Evolutionary conservation across 2,797 vertebrate genomes (phyloP).

Genomic region (Hipposideros larvatus): DNA sequence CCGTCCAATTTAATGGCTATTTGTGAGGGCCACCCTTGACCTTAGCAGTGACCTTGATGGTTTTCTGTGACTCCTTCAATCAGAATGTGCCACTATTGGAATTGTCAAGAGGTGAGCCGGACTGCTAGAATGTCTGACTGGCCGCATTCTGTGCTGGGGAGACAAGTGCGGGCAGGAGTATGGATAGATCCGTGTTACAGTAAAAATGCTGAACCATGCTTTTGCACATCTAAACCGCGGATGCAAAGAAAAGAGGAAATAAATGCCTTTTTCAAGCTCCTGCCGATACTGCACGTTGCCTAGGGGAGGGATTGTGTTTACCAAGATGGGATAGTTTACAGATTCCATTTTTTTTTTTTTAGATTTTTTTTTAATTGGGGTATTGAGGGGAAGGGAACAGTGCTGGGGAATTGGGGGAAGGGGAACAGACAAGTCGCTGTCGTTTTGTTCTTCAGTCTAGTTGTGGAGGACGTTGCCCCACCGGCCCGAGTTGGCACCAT

Average conservation of each 20-base stretch:
- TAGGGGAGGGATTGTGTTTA: slow-evolving; percentile 51
- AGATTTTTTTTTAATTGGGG: too few relatives aligned
- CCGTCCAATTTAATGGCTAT: neutral
- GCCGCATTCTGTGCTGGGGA: neutral
- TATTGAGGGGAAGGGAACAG: too few relatives aligned
- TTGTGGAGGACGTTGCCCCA: too few relatives aligned
- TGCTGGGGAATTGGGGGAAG: too few relatives aligned
- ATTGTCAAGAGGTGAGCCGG: neutral
- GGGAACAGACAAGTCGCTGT: too few relatives aligned
- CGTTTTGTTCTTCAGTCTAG: too few relatives aligned
- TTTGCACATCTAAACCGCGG: slow-evolving; percentile 42
- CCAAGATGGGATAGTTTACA: slow-evolving; percentile 63
- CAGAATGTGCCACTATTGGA: neutral
- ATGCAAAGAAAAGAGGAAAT: slow-evolving; percentile 51
- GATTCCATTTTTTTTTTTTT: neutral
- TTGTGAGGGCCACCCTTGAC: neutral
- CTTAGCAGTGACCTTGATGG: neutral
- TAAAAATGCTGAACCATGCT: slow-evolving; percentile 56
- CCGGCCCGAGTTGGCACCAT: too few relatives aligned
- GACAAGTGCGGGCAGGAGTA: neutral
- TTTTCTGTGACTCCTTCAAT: neutral
- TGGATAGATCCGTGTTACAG: neutral
- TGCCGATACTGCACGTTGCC: slow-evolving; percentile 63
- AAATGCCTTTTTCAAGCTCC: slow-evolving; percentile 47
- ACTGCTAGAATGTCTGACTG: neutral